These are phyloP conservation scores for Eupithecia subumbrata DNA, from an alignment of 2,888 invertebrate genomes.

Conservation along the genomic window DNA sequence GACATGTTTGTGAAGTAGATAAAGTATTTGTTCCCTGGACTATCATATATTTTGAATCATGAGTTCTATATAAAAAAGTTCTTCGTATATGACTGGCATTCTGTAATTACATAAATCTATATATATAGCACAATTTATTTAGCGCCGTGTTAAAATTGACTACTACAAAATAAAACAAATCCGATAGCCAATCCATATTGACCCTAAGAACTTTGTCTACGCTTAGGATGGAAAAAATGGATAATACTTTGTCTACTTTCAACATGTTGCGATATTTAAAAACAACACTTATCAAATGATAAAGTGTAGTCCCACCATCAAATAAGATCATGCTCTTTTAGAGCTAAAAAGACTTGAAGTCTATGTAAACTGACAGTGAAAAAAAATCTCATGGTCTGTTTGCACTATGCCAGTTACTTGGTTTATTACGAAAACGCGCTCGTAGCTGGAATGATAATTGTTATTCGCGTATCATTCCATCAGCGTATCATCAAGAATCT, in stretches of 20 bases:
- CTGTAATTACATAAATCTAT: too few species aligned
- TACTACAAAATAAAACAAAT: neutral
- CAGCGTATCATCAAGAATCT: too few species aligned
- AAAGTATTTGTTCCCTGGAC: neutral
- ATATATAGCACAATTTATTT: neutral
- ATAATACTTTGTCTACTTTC: neutral
- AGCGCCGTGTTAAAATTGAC: neutral
- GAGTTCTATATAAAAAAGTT: neutral
- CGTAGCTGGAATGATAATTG: neutral
- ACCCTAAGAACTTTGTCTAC: neutral
- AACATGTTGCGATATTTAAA: constrained; percentile 25
- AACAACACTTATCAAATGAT: neutral
- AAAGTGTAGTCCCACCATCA: constrained; percentile 19
- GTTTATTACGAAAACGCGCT: neutral
- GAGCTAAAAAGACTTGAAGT: neutral
- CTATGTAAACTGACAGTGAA: neutral
- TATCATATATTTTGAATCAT: neutral
- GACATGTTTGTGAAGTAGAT: constrained; percentile 4
- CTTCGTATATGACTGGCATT: too few species aligned
- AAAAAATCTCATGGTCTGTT: constrained; percentile 15
- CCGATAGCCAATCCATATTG: neutral
- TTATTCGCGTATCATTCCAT: neutral
- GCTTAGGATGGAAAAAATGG: neutral
- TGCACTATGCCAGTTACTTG: constrained; percentile 18
- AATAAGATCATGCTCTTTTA: constrained; percentile 12